These are phyloP conservation scores for Euspilapteryx auroguttella DNA, from an alignment of 2,888 invertebrate species.

Conservation along the genomic window DNA sequence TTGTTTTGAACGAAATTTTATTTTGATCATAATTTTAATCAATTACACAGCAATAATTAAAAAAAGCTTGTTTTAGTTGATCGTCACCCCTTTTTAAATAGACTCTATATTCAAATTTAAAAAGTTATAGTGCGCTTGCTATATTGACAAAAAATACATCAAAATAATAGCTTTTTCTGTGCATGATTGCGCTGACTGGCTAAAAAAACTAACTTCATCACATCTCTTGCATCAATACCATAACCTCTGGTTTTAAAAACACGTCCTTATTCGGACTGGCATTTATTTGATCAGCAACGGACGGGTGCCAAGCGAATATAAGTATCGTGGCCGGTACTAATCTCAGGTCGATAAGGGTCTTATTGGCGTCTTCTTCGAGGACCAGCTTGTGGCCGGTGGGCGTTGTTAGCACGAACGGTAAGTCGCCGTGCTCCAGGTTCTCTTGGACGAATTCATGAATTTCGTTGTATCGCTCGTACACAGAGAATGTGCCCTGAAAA, in stretches of 20 bases:
- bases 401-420: constrained; percentile 71
- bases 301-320: constrained; percentile 70
- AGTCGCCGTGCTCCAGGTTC: constrained; percentile 67
- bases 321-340: constrained; percentile 84
- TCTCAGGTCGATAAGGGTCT: constrained; percentile 74
- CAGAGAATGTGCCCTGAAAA: constrained; percentile 84
- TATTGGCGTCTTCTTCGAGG: constrained; percentile 67
- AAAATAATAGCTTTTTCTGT: too few relatives aligned
- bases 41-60: too few relatives aligned
- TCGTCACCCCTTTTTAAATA: too few relatives aligned
- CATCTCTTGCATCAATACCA: constrained; percentile 67
- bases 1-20: too few relatives aligned
- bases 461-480: constrained; percentile 74
- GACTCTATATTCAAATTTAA: too few relatives aligned
- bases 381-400: constrained; percentile 68
- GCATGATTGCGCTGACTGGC: background rate
- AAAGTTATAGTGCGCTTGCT: too few relatives aligned
- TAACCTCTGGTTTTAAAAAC: constrained; percentile 77
- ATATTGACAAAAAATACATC: too few relatives aligned
- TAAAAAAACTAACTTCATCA: constrained; percentile 12
- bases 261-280: constrained; percentile 57
- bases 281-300: constrained; percentile 46
- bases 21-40: too few relatives aligned
- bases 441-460: constrained; percentile 81
- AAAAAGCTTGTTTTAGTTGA: too few relatives aligned